Evolutionary conservation across 1,140 invertebrate genomes (phyloP), one percentile per base, ranked within the genome.

Genomic region (Drosophila punjabiensis): DNA sequence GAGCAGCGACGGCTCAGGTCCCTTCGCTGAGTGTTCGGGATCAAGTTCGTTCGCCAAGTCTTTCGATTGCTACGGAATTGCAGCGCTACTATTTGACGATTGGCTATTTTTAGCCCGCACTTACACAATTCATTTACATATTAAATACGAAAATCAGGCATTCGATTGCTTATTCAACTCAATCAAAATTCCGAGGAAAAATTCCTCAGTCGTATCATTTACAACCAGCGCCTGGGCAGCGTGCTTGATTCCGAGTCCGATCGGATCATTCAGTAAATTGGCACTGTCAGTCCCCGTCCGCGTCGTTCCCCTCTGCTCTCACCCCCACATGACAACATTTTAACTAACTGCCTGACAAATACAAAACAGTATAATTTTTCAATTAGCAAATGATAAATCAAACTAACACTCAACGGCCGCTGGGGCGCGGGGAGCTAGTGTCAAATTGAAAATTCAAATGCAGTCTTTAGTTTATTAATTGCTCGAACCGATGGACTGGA

Each of bases 321-420:
- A 64, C 76, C 74, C 53, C 48, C 41, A 43, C 43, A 59, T 89
- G 86, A 86, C 86, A 89, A 82, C 81, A 90, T 77, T 90, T 89
- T 82, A 89, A 86, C 86, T 90, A 85, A 89, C 86, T 90, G 74
- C 76, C 78, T 91, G 83, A 88, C 88, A 87, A 91, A 84, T 91
- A 75, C 61, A 52, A 76, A 81, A 79, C 80, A 81, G 82, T 92
- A 92, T 92, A 92, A 92, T 92, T 92, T 92, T 90, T 89, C 89
- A 92, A 92, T 92, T 92, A 92, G 80, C 89, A 92, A 89, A 86
- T 92, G 82, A 92, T 92, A 92, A 92, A 92, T 92, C 90, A 92
- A 90, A 86, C 77, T 92, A 83, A 92, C 90, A 87, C 86, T 65
- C 63, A 83, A 35, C 50, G 55, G 48, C 39, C 35, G 61, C 65